phyloP scores from a whole-genome alignment of 2,113 vertebrate species.

The Lipotes vexillifer region DNA sequence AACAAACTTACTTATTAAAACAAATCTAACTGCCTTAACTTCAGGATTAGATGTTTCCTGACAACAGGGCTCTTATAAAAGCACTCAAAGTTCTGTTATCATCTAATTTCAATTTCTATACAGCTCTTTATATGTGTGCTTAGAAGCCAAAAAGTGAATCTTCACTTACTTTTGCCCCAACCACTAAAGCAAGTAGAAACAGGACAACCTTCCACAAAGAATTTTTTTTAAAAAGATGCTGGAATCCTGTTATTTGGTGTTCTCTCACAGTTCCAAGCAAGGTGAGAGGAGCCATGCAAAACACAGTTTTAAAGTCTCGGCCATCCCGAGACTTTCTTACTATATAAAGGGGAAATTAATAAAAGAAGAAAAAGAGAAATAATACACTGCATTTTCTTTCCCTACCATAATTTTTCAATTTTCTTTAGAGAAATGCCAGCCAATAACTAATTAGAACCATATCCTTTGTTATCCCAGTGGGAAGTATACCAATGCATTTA shows the following conservation, averaged over 20 bases:
- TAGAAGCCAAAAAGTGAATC: constrained; percentile 72
- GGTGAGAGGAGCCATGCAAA: constrained; percentile 44
- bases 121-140: constrained; percentile 72
- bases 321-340: constrained; percentile 56
- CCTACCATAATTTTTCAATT: constrained; percentile 69
- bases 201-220: constrained; percentile 63
- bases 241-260: constrained; percentile 67
- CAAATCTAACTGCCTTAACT: constrained; percentile 70
- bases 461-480: constrained; percentile 60
- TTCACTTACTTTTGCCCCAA: constrained; percentile 68
- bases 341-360: constrained; percentile 64
- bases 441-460: constrained; percentile 79
- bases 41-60: constrained; percentile 75
- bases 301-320: constrained; percentile 38
- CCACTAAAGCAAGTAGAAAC: constrained; percentile 73
- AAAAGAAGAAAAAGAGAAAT: constrained; percentile 63
- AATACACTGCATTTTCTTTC: constrained; percentile 66
- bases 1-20: constrained; percentile 68
- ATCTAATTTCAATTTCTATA: constrained; percentile 78
- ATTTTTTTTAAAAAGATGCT: constrained; percentile 32
- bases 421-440: constrained; percentile 75
- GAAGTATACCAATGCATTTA: constrained; percentile 51
- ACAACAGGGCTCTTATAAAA: constrained; percentile 76
- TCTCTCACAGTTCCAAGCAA: constrained; percentile 55
- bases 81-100: constrained; percentile 77